A percentile compares a stretch with the other conserved stretches of the same genome.
phyloP scores from a whole-genome alignment of 2,113 vertebrate genomes.

The Hippocampus abdominalis region DNA sequence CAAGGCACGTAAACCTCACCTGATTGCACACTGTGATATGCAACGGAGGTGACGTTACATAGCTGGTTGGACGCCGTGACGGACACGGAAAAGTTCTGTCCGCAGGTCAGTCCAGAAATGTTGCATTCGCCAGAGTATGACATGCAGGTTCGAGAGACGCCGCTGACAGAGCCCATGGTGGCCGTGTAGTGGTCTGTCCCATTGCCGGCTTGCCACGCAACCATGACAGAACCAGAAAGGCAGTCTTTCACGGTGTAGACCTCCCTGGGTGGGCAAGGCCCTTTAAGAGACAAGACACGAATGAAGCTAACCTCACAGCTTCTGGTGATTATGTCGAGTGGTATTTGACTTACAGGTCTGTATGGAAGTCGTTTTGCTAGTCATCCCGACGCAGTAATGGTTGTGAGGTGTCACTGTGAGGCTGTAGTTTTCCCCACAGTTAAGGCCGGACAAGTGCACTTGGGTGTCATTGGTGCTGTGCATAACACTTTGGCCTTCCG shows the following conservation, averaged over 20 bases:
- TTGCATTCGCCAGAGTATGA: slow-evolving; percentile 30
- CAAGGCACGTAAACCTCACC: slow-evolving; percentile 30
- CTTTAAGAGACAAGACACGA: slow-evolving; percentile 25
- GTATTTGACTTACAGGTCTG: slow-evolving; percentile 52
- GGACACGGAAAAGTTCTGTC: slow-evolving; percentile 56
- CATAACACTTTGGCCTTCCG: background rate
- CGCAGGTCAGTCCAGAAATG: slow-evolving; percentile 51
- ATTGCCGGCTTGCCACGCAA: slow-evolving; percentile 46
- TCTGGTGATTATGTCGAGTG: background rate
- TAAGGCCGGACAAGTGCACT: slow-evolving; percentile 41
- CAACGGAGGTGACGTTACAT: slow-evolving; percentile 40
- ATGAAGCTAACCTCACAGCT: background rate
- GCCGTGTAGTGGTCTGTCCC: slow-evolving; percentile 43
- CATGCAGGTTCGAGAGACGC: slow-evolving; percentile 38
- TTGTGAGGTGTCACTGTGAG: slow-evolving; percentile 49
- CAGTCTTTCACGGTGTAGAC: slow-evolving; percentile 44
- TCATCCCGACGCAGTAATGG: slow-evolving; percentile 42
- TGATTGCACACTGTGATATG: slow-evolving; percentile 35
- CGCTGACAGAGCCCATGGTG: slow-evolving; percentile 24
- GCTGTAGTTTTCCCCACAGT: slow-evolving; percentile 62
- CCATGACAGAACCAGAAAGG: slow-evolving; percentile 28
- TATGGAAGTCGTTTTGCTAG: slow-evolving; percentile 24
- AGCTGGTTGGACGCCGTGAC: slow-evolving; percentile 56
- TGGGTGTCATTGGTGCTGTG: slow-evolving; percentile 42
- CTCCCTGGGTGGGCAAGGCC: slow-evolving; percentile 45